Percentiles rank a stretch among this genome's conserved stretches.
These are phyloP conservation scores for Mormyrops boulengeri DNA, from an alignment of 2,797 vertebrate genomes.

Conservation along the genomic window DNA sequence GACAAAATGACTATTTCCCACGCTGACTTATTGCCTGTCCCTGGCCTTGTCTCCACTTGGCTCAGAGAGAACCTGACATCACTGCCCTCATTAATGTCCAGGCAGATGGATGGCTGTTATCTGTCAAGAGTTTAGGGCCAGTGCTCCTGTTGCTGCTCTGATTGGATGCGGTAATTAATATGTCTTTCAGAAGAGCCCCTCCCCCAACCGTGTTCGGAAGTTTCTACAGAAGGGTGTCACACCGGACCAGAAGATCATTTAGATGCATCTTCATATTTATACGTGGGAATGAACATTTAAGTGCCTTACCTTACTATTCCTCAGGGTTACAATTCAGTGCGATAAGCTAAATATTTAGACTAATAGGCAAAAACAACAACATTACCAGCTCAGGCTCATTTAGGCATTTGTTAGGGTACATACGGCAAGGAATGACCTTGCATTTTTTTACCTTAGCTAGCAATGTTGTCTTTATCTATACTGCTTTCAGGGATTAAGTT, in stretches of 20 bases:
- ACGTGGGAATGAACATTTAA: neutral
- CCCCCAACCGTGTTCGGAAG: neutral
- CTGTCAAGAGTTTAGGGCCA: neutral
- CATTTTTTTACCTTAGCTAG: neutral
- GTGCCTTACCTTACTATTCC: neutral
- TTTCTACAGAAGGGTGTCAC: neutral
- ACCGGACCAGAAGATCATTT: neutral
- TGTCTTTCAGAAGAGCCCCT: conserved; percentile 8
- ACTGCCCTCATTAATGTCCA: neutral
- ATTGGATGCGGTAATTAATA: conserved; percentile 11
- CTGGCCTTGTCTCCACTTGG: neutral
- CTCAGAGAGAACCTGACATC: neutral
- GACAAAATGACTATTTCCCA: conserved; percentile 14
- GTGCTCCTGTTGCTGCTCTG: neutral
- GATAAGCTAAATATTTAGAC: neutral
- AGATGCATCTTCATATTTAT: neutral
- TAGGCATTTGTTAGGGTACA: neutral
- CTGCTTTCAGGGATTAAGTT: neutral
- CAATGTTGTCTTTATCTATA: neutral
- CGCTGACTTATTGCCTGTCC: neutral
- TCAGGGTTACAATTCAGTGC: neutral
- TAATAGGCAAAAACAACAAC: neutral
- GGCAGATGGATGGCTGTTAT: conserved; percentile 7
- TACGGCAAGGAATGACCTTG: neutral
- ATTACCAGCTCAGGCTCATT: neutral